Evolutionary conservation across 1,140 invertebrate species (phyloP).

Genomic region (Eueides isabella): DNA sequence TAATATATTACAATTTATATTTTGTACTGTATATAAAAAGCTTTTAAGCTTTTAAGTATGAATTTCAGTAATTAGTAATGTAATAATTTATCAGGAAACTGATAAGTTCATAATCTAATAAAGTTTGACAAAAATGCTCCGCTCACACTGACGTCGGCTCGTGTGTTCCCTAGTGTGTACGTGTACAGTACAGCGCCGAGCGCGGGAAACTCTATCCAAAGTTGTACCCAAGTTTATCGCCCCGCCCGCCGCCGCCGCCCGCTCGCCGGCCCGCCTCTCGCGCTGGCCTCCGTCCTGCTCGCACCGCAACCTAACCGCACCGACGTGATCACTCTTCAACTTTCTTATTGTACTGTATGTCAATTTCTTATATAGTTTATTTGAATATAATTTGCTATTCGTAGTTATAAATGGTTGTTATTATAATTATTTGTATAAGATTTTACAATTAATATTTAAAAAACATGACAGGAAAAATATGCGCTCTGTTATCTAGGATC

Average conservation of each 20-base stretch:
- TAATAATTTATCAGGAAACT: no score
- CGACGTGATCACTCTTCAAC: slow-evolving; percentile 44
- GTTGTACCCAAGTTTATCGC: slow-evolving; percentile 57
- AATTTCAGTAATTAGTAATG: no score
- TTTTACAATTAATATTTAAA: not conserved
- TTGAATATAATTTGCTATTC: not conserved
- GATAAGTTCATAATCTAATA: no score
- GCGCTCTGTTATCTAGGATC: not conserved
- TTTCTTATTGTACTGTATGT: not conserved
- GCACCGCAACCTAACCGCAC: slow-evolving; percentile 56
- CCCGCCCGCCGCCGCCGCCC: slow-evolving; percentile 43
- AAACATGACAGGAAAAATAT: not conserved
- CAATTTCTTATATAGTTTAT: not conserved
- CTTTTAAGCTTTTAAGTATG: no score
- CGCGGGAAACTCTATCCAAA: slow-evolving; percentile 60
- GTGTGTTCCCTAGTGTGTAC: not conserved
- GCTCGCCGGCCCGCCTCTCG: slow-evolving; percentile 50
- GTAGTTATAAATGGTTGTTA: not conserved
- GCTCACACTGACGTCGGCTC: not conserved
- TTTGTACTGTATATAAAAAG: no score
- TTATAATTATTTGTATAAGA: not conserved
- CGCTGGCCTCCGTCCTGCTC: slow-evolving; percentile 58
- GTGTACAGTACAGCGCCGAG: slow-evolving; percentile 8
- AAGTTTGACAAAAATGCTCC: no score
- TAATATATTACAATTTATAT: no score